Evolutionary conservation across 2,113 vertebrate species (phyloP).

Genomic region (Pollachius pollachius): DNA sequence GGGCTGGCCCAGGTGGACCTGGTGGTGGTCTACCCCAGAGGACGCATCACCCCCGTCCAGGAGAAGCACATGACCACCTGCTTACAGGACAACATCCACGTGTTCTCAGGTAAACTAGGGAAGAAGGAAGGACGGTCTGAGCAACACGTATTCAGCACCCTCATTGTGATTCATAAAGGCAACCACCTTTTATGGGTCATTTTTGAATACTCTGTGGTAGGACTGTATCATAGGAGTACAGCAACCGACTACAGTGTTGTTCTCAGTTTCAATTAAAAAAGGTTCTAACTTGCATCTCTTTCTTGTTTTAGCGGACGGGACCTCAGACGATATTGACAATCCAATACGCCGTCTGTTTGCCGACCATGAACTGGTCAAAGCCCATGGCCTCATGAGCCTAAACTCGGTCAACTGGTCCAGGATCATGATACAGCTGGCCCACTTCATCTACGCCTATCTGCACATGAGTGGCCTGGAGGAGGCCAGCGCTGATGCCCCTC

Average conservation of each 20-base stretch:
- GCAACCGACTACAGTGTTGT: too few species aligned
- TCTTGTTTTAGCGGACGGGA: slow-evolving; percentile 80
- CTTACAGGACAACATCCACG: slow-evolving; percentile 84
- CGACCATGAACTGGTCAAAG: slow-evolving; percentile 74
- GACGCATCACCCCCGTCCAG: slow-evolving; percentile 81
- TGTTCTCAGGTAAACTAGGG: slow-evolving; percentile 81
- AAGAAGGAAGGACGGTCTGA: neutral
- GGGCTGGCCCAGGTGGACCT: slow-evolving; percentile 81
- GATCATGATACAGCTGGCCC: slow-evolving; percentile 87
- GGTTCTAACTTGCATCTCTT: neutral
- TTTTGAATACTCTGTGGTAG: too few species aligned
- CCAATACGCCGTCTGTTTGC: slow-evolving; percentile 81
- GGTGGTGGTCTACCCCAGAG: slow-evolving; percentile 83
- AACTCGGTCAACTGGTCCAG: slow-evolving; percentile 93
- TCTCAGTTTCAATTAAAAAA: too few species aligned
- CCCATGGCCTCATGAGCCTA: slow-evolving; percentile 83
- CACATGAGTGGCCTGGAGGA: slow-evolving; percentile 79
- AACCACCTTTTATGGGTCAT: too few species aligned
- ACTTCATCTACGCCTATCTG: slow-evolving; percentile 88
- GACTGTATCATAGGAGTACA: too few species aligned
- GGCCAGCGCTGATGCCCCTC: slow-evolving; percentile 36
- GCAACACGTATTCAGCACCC: too few species aligned
- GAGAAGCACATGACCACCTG: slow-evolving; percentile 92
- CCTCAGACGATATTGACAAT: slow-evolving; percentile 86
- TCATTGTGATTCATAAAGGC: too few species aligned